Evolutionary conservation across 2,113 vertebrate genomes (phyloP).

Genomic region (Triplophysa tibetana): DNA sequence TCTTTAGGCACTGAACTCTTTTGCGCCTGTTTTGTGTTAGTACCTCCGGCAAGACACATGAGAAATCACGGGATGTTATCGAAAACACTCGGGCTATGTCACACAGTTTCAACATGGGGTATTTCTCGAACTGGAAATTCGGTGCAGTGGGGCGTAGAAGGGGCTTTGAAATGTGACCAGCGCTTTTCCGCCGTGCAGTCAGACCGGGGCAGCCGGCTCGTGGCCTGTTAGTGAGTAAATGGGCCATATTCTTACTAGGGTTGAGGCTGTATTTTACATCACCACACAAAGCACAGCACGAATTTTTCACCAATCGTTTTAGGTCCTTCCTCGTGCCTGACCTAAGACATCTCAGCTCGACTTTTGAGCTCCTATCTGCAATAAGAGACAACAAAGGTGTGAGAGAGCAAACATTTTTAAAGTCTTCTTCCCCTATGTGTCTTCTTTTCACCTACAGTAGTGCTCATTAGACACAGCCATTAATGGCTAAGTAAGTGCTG

Average conservation of each 20-base stretch:
- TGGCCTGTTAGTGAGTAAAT: not conserved
- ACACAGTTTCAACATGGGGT: slow-evolving; percentile 48
- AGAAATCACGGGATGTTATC: slow-evolving; percentile 48
- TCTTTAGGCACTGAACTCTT: slow-evolving; percentile 39
- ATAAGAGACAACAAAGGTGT: slow-evolving; percentile 38
- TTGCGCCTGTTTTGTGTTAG: slow-evolving; percentile 27
- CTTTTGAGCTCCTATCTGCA: slow-evolving; percentile 48
- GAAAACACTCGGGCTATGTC: slow-evolving; percentile 50
- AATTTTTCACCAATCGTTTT: slow-evolving; percentile 50
- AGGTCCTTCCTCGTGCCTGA: slow-evolving; percentile 28
- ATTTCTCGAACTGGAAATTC: slow-evolving; percentile 25
- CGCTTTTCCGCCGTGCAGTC: slow-evolving; percentile 4
- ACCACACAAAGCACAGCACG: slow-evolving; percentile 53
- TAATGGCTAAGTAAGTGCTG: too few species aligned
- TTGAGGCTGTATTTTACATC: slow-evolving; percentile 44
- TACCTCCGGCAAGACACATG: slow-evolving; percentile 44
- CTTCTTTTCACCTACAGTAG: too few species aligned
- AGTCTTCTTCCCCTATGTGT: too few species aligned
- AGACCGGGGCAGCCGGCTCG: not conserved
- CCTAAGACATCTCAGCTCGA: slow-evolving; percentile 33
- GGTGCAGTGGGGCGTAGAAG: not conserved
- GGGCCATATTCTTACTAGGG: slow-evolving; percentile 32
- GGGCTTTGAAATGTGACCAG: not conserved
- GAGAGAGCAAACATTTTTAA: not conserved
- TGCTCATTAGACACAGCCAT: too few species aligned